Base-by-base conservation (phyloP, 2,888 invertebrate genomes). In the Isotomurus palustris region DNA sequence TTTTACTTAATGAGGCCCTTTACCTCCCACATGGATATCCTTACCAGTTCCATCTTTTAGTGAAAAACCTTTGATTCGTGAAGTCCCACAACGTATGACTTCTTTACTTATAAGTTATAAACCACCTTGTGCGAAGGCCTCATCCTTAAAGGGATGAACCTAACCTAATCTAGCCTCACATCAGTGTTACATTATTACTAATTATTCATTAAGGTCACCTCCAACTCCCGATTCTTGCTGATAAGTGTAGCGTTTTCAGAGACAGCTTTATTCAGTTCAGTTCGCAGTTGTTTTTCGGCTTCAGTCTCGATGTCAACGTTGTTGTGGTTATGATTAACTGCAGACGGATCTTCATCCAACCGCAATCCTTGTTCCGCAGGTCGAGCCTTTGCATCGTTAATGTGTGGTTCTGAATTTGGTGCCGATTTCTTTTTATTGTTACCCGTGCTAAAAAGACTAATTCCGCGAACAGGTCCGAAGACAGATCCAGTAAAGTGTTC, bases 211-310 rank as follows among this genome's bases (percentile, higher is more conserved):
- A 32, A 6, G n/a, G n/a, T n/a, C 38, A 68, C 70, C 62, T 70
- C 70, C 40, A 67, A 65, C 2, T 67, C 67, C 29, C 60, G 51
- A 25, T 56, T 41, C 51, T 64, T 66, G 12, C 58, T 54, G 22
- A 62, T 32, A 3, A 64, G 29, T 1, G 53, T 47, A 21, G 62
- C 61, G 44, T 58, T 64, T 50, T 68, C 68, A 21, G 61, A 55
- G 1, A 56, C 61, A 27, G 60, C 62, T 53, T 66, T 67, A 2
- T 60, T 50, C 10, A 70, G 47, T 29, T 68, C 66, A 12, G 45
- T 52, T 8, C 60, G 43, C 22, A 69, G 40, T 38, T 65, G 47
- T 28, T 49, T 41, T 29, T 61, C 64, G 2, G 53, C 49, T 36
- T 56, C 57, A 3, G 44, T 41, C 2, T 51, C 40, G 17, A 36